phyloP scores from a whole-genome alignment of 2,113 vertebrate genomes.

The Chitala chitala region DNA sequence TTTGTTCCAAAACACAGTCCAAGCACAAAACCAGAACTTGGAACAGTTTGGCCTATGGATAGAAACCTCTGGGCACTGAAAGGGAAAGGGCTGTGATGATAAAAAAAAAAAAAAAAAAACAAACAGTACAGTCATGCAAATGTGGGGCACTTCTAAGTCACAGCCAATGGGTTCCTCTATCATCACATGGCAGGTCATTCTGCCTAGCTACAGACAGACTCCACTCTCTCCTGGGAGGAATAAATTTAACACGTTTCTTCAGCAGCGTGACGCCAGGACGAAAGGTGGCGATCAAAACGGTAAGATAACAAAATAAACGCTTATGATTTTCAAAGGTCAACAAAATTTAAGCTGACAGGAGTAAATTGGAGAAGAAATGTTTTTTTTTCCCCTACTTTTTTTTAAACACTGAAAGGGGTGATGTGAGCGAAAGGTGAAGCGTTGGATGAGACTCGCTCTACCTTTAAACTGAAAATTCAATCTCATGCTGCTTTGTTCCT shows the following conservation, averaged over 20 bases:
- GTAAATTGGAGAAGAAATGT: conserved; percentile 54
- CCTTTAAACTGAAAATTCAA: conserved; percentile 64
- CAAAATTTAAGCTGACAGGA: conserved; percentile 55
- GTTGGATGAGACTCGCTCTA: conserved; percentile 49
- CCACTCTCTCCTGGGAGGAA: neutral
- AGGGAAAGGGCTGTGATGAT: too few relatives aligned
- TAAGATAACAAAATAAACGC: neutral
- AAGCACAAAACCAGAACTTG: too few relatives aligned
- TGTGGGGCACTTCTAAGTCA: neutral
- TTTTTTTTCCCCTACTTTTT: too few relatives aligned
- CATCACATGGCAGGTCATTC: neutral
- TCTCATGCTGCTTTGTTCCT: conserved; percentile 61
- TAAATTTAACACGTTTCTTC: neutral
- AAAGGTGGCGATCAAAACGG: neutral
- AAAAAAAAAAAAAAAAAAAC: conserved; percentile 11
- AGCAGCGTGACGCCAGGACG: neutral
- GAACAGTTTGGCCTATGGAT: too few relatives aligned
- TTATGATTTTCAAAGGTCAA: conserved; percentile 46
- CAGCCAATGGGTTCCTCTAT: neutral
- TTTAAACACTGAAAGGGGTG: too few relatives aligned
- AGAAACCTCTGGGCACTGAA: too few relatives aligned
- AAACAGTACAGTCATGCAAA: neutral
- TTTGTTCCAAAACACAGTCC: too few relatives aligned
- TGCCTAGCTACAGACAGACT: neutral
- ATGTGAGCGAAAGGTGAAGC: conserved; percentile 22